Evolutionary conservation across 2,797 vertebrate genomes (phyloP).

Genomic region (Gouania willdenowi): DNA sequence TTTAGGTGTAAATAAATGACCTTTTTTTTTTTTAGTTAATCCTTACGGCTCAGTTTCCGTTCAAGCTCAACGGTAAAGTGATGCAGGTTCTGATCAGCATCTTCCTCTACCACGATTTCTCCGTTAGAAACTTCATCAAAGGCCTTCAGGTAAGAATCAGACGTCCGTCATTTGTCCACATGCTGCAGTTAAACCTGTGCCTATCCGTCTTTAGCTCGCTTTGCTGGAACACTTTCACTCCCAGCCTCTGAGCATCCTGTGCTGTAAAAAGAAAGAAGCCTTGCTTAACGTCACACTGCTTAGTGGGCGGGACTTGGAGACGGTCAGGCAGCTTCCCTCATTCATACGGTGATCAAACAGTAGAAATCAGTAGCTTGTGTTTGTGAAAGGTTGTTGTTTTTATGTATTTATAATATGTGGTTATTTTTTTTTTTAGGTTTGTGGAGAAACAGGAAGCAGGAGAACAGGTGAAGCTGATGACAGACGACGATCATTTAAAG

Average conservation of each 20-base stretch:
- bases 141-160: conserved; percentile 84
- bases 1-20: no score
- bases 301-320: conserved; percentile 80
- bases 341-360: no score
- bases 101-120: conserved; percentile 97
- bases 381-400: no score
- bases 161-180: no score
- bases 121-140: conserved; percentile 94
- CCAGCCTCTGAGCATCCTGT: conserved; percentile 89
- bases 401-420: no score
- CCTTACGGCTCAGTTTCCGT: conserved; percentile 82
- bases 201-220: no score
- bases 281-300: conserved; percentile 71
- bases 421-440: no score
- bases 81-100: conserved; percentile 89
- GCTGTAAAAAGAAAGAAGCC: conserved; percentile 78
- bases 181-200: no score
- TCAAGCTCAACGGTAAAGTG: conserved; percentile 88
- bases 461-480: conserved; percentile 80
- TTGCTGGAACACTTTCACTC: conserved; percentile 90
- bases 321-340: conserved; percentile 84
- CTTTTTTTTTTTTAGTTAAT: conserved; percentile 76
- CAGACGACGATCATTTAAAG: conserved; percentile 82
- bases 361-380: no score
- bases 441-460: conserved; percentile 80